A percentile compares a stretch with the other conserved stretches of the same genome.
These are phyloP conservation scores for Varanus salvator DNA, from an alignment of 2,113 vertebrate genomes.

Conservation along the genomic window DNA sequence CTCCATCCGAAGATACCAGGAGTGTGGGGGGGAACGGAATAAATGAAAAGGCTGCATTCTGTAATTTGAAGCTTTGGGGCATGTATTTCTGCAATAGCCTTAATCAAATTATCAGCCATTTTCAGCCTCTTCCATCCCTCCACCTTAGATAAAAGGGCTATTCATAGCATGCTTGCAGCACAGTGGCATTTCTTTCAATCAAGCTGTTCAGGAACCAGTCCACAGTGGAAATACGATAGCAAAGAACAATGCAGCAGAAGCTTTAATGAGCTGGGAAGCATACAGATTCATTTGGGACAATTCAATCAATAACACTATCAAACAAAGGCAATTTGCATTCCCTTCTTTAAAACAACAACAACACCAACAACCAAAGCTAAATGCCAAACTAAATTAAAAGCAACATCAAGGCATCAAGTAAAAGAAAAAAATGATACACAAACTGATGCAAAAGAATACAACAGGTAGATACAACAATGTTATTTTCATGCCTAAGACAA, in stretches of 20 bases:
- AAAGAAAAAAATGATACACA: neutral
- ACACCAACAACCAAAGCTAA: conserved; percentile 9
- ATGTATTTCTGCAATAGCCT: neutral
- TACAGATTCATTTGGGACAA: neutral
- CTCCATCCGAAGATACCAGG: neutral
- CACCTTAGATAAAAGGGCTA: accelerated
- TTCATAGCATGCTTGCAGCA: neutral
- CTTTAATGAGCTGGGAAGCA: conserved; percentile 35
- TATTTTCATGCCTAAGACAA: neutral
- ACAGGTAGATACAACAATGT: neutral
- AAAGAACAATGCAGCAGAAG: conserved; percentile 1
- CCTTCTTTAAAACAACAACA: neutral
- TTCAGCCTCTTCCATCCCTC: neutral
- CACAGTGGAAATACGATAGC: neutral
- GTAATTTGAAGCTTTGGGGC: neutral
- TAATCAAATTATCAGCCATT: conserved; percentile 2
- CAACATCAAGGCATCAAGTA: neutral
- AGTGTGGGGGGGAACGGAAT: neutral
- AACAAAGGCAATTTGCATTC: conserved; percentile 15
- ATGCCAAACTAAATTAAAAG: neutral
- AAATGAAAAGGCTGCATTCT: neutral
- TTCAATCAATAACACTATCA: conserved; percentile 37
- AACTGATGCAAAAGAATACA: neutral
- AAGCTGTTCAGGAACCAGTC: conserved; percentile 20
- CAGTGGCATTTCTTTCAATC: neutral